A percentile compares a stretch with the other conserved stretches of the same genome.
These are phyloP conservation scores for Peromyscus aztecus DNA, from an alignment of 2,797 vertebrate species.

Conservation along the genomic window DNA sequence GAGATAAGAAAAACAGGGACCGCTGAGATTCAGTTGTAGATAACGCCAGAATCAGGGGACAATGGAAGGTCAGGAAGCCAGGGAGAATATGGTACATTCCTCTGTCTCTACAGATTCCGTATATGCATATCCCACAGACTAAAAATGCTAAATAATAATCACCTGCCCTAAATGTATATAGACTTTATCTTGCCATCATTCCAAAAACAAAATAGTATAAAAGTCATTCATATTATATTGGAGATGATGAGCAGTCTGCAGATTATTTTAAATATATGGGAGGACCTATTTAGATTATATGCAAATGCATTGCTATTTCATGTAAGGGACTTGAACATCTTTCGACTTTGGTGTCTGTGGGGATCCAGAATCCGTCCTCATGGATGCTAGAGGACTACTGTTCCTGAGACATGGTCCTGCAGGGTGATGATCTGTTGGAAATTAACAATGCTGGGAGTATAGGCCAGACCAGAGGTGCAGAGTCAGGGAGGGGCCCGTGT, in stretches of 20 bases:
- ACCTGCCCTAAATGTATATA: neutral
- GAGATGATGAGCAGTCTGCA: neutral
- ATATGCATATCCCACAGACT: neutral
- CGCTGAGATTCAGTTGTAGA: neutral
- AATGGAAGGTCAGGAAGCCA: neutral
- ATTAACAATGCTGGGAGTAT: neutral
- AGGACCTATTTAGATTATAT: neutral
- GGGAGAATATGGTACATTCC: neutral
- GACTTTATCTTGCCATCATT: neutral
- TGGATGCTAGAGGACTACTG: no score
- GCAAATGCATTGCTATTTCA: neutral
- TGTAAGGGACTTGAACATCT: neutral
- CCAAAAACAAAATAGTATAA: neutral
- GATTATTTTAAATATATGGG: neutral
- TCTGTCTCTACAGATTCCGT: neutral
- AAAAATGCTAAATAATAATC: neutral
- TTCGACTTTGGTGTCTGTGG: neutral
- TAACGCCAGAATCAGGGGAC: neutral
- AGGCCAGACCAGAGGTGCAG: neutral
- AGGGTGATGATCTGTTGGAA: neutral
- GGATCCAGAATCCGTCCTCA: no score
- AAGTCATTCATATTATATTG: neutral
- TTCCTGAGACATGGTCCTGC: neutral
- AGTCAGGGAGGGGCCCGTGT: fast-evolving
- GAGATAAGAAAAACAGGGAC: neutral